A percentile compares a stretch with the other conserved stretches of the same genome.
Conservation (phyloP, 2,888 invertebrate genomes). For the Lathronympha strigana region DNA sequence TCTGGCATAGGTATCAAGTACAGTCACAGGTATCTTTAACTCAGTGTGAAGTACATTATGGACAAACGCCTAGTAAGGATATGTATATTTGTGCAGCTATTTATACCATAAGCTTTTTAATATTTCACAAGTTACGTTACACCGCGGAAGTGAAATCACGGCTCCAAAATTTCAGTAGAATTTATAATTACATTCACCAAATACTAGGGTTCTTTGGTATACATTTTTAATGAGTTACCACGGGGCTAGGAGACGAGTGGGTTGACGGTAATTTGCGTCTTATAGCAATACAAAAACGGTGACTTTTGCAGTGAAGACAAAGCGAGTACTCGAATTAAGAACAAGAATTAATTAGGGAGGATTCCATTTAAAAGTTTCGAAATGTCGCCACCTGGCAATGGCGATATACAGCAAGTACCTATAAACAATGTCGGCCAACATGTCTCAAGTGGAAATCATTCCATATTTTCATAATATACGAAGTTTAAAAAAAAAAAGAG, state of each 20-base stretch:
- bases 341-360: conserved; percentile 67
- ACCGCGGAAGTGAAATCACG: conserved; percentile 48
- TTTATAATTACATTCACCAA: conserved; percentile 56
- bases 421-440: conserved; percentile 57
- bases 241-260: conserved; percentile 45
- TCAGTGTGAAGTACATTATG: not conserved
- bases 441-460: conserved; percentile 55
- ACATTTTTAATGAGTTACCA: conserved; percentile 65
- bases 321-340: conserved; percentile 57
- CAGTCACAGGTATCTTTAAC: no score
- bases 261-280: not conserved
- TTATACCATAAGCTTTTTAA: conserved; percentile 36
- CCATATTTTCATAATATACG: conserved; percentile 55
- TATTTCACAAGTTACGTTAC: conserved; percentile 45
- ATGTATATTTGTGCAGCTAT: conserved; percentile 9
- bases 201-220: conserved; percentile 50
- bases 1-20: no score
- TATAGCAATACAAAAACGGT: not conserved
- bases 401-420: conserved; percentile 55
- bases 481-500: no score
- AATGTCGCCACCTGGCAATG: conserved; percentile 66
- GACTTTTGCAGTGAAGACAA: conserved; percentile 43
- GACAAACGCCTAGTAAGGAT: not conserved
- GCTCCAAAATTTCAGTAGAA: conserved; percentile 47
- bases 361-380: conserved; percentile 63